Evolutionary conservation across 2,113 vertebrate species (phyloP), one percentile per base, ranked within the genome.

Genomic region (Daboia siamensis): DNA sequence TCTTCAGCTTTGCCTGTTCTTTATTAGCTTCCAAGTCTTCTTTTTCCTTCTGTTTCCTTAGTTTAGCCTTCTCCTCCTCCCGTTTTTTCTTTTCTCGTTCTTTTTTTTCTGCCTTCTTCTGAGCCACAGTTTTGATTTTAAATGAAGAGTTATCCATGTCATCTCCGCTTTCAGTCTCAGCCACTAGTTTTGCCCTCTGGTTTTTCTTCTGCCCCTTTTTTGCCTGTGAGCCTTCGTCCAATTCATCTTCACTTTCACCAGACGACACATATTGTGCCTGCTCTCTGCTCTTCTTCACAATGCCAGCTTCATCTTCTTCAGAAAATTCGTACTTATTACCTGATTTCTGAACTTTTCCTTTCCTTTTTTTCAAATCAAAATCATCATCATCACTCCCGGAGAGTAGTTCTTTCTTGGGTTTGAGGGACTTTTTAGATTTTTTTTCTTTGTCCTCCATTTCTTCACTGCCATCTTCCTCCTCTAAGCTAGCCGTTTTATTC

Each of bases 91-190:
- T 98, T 0, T 99, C 99, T 0, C 99, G 95, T 94, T 99, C 99
- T 95, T 99, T 99, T 97, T 99, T 99, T 97, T 99, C 99, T 3
- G 99, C 99, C 93, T 99, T 99, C 97, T 99, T 99, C 96, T 99
- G 99, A 12, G 99, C 99, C 29, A 99, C 98, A 0, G 99, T 99
- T 97, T 99, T 99, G 88, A 99, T 98, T 96, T 98, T 99, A 95
- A 98, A 99, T 52, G 97, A 95, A 2, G 98, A 95, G 0, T 97
- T n/a, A 69, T 69, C 97, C 0, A 97, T 98, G 1, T 98, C 98
- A 29, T 98, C 98, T 4, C 96, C 98, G 23, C 98, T 98, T 44
- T 98, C 98, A 13, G 96, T 97, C 26, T 94, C 97, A 93, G 97
- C 96, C 21, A 91, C 69, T 29, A 96, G 33, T 88, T 98, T 99